These are phyloP conservation scores for Polypedilum vanderplanki DNA, from an alignment of 1,140 invertebrate genomes.

Conservation along the genomic window DNA sequence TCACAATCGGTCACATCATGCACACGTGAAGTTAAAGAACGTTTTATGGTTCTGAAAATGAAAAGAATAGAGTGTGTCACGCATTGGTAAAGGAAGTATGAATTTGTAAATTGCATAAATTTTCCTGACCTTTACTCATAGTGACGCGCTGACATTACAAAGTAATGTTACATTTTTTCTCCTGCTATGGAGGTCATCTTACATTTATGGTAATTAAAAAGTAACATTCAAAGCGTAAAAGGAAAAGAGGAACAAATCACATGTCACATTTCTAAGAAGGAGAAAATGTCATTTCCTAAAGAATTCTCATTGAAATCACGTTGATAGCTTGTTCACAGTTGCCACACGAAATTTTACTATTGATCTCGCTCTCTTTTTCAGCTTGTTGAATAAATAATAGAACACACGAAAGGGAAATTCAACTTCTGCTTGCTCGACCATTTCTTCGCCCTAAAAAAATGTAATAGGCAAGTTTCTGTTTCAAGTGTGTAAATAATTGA, in stretches of 20 bases:
- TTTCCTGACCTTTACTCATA: background rate
- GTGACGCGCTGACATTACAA: background rate
- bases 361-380: background rate
- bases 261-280: background rate
- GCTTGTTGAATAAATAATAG: constrained; percentile 12
- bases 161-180: background rate
- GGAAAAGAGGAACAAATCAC: background rate
- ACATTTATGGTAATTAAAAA: constrained; percentile 14
- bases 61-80: background rate
- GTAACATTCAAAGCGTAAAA: background rate
- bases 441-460: background rate
- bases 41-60: no score
- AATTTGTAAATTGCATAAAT: background rate
- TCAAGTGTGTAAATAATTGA: background rate
- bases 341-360: no score
- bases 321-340: no score
- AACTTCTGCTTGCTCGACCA: background rate
- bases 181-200: background rate
- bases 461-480: background rate
- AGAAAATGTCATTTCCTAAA: background rate
- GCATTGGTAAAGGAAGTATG: background rate
- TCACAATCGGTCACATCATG: no score
- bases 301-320: background rate
- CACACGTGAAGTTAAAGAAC: no score
- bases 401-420: background rate